Evolutionary conservation across 2,888 invertebrate genomes (phyloP), one percentile per base, ranked within the genome.

Genomic region (Cheilosia vulpina): DNA sequence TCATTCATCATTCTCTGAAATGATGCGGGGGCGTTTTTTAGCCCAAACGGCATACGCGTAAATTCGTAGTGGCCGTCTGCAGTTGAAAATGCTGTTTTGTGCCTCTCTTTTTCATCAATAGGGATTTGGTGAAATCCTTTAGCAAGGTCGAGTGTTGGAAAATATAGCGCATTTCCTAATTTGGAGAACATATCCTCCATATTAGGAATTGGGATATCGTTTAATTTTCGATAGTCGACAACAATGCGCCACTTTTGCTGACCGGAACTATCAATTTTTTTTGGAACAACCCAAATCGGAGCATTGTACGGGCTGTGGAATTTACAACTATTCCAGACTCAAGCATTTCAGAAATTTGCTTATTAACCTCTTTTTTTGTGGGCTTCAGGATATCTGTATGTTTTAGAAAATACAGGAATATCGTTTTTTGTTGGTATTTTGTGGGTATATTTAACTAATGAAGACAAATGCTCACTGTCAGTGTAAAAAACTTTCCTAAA

Each of bases 51-150:
- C 57, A 38, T 57, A 9, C 57, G 17, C 4, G 38, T 69, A 45
- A 69, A 81, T 17, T 81, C 81, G 52, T 41, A 81, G n/a, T 69
- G 76, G 11, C 73, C 82, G 41, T 53, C 19, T 34, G 66, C 24
- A 9, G 58, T 84, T 34, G 68, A 78, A n/a, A 73, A 84, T 6
- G 83, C 78, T 0, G 83, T 78, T 34, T 84, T 84, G 13, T 47
- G 62, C 19, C 53, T 60, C 24, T 83, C 69, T 57, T 31, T 17
- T 55, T 24, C 19, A 43, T 31, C n/a, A 3, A 80, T 52, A 2
- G 65, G 62, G 31, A 85, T 80, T 68, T 85, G 85, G 24, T 76
- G 80, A 41, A 80, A 80, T 4, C 85, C 85, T 24, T 76, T 80
- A 5, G 60, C 71, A 17, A 71, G 52, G 71, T 60, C 60, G 9